phyloP scores from a whole-genome alignment of 2,797 vertebrate species.

The Lepilemur ruficaudatus region DNA sequence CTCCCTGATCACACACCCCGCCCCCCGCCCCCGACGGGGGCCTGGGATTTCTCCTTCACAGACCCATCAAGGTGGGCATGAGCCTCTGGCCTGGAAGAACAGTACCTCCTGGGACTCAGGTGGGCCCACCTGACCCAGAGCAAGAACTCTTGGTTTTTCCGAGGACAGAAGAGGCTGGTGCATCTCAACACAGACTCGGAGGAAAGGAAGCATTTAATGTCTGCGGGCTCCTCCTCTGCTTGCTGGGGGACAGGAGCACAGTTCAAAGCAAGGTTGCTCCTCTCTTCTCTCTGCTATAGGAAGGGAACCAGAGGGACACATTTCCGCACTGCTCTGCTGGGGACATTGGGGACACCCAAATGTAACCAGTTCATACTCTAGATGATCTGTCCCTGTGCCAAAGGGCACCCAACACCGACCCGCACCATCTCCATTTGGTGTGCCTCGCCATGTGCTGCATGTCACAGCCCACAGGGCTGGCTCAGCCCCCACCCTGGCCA shows the following conservation, averaged over 20 bases:
- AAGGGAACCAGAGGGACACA: background rate
- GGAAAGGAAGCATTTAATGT: background rate
- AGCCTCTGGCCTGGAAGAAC: background rate
- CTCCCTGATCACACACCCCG: background rate
- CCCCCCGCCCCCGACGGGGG: background rate
- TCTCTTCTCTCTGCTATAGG: background rate
- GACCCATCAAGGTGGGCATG: too few species aligned
- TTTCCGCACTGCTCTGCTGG: background rate
- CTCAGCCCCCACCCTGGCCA: background rate
- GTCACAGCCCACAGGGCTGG: too few species aligned
- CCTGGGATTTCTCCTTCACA: background rate
- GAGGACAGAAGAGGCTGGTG: background rate
- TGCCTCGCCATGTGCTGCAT: background rate
- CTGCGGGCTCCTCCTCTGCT: background rate
- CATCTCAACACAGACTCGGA: background rate
- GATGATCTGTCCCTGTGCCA: background rate
- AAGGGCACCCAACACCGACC: background rate
- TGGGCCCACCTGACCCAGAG: background rate
- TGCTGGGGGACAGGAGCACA: background rate
- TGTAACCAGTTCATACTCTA: background rate
- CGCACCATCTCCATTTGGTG: background rate
- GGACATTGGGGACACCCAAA: background rate
- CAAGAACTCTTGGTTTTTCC: background rate
- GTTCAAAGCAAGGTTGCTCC: background rate
- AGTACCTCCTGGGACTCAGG: background rate